Evolutionary conservation across 1,140 invertebrate species (phyloP), one percentile per base, ranked within the genome.

Genomic region (Neuroterus valhalla): DNA sequence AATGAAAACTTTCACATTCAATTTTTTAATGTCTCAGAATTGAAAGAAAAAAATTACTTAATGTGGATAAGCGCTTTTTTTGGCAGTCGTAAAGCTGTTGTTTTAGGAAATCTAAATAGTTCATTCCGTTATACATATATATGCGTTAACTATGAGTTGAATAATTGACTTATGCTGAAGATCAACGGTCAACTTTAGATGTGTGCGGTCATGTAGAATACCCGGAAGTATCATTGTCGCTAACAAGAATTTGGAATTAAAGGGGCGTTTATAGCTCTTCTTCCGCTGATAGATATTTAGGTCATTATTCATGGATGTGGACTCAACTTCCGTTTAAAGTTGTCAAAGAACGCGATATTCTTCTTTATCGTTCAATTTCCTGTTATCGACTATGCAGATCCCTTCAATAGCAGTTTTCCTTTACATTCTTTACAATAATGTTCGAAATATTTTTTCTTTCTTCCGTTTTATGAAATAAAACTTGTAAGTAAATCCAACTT

Each of bases 221-320:
- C 21, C 55, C 55, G 55, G 55, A 62, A 62, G 55, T 62, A 8
- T 31, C 15, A 62, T 62, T 38, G 55, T 62, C 55, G 21, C 14
- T 62, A 62, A 62, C 31, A 62, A 26, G 23, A 62, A 31, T 31
- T 62, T 15, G 31, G 31, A 62, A 62, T 62, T 62, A 62, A 23
- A 62, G 21, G 55, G 31, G 55, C 31, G 55, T 38, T 14, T 62
- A 38, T 38, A 15, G 55, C n/a, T 31, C n/a, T 62, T 12, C 31
- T 62, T 14, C 31, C n/a, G 12, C 55, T 26, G 55, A n/a, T 38
- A 62, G 26, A 62, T 23, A 62, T 62, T 38, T 15, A 62, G 55
- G 55, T 62, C 55, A 62, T 62, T 62, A 62, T 31, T 62, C 31
- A 23, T 31, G 15, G 31, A n/a, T 62, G 23, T 31, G 15, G 31